Evolutionary conservation across 2,797 vertebrate species (phyloP).

Genomic region (Lithobates sylvaticus): DNA sequence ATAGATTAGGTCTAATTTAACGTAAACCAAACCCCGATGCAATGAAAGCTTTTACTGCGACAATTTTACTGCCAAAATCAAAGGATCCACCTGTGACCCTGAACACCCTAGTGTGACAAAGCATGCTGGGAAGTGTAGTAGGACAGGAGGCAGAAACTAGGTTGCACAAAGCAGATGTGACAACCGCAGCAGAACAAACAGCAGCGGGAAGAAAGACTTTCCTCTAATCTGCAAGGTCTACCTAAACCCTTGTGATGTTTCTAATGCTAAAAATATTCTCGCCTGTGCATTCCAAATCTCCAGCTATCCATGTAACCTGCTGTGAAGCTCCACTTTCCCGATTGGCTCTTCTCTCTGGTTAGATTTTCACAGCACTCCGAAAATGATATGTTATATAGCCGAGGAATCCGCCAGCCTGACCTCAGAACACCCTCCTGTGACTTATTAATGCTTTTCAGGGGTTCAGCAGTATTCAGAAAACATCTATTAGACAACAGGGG

Average conservation of each 20-base stretch:
- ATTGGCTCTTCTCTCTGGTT: slow-evolving; percentile 60
- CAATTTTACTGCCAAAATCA: too few species aligned
- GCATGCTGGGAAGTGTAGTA: not conserved
- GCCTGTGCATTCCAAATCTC: slow-evolving; percentile 9
- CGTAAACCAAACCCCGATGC: too few species aligned
- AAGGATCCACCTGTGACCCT: too few species aligned
- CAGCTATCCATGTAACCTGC: slow-evolving; percentile 4
- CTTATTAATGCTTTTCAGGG: slow-evolving; percentile 36
- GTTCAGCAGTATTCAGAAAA: slow-evolving; percentile 1
- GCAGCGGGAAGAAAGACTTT: not conserved
- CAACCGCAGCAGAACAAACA: not conserved
- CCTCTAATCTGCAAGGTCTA: not conserved
- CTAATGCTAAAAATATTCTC: slow-evolving; percentile 26
- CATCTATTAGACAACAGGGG: not conserved
- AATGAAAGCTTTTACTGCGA: too few species aligned
- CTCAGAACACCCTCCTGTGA: slow-evolving; percentile 65
- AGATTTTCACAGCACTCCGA: slow-evolving; percentile 68
- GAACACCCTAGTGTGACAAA: too few species aligned
- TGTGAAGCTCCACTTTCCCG: slow-evolving; percentile 37
- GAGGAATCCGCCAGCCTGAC: slow-evolving; percentile 78
- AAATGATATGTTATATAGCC: slow-evolving; percentile 63
- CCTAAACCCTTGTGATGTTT: slow-evolving; percentile 26
- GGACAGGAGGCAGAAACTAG: not conserved
- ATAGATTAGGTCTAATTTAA: too few species aligned
- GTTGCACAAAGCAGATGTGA: not conserved